Evolutionary conservation across 2,797 vertebrate genomes (phyloP), one percentile per base, ranked within the genome.

Genomic region (Chromis chromis): DNA sequence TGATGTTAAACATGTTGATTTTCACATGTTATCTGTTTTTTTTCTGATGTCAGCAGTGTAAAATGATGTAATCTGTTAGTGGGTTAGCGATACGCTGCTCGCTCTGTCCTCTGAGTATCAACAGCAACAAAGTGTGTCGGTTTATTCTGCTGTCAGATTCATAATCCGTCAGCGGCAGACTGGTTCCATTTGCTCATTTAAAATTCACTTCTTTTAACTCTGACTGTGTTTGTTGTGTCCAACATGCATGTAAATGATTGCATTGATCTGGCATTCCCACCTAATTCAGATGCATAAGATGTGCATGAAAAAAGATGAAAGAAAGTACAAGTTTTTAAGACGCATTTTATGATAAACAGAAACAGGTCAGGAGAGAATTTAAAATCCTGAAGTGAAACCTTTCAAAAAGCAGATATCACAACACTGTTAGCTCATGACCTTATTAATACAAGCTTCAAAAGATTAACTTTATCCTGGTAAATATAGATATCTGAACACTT

Each of bases 211-310:
- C 65, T 69, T 75, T 65, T 33, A 28, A 19, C 65, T 73, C 65
- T 42, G 22, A 58, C 65, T 72, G 54, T 33, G 70, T 46, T 79
- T 65, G 77, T 78, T 70, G 79, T 88, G 81, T 88, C 80, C 77
- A 66, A 88, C 89, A 88, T 92, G 91, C 91, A 88, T 68, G 83
- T 85, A 76, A 77, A 85, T 78, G 76, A 80, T 88, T 88, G 87
- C 91, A 88, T 88, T 89, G 85, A 86, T 91, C 80, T 79, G 87
- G 82, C 90, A 86, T 90, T 90, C 81, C 82, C 73, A 80, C 78
- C 74, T 63, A 28, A 61, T 54, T 81, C 60, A 81, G 72, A 91
- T 88, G 90, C 87, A 90, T 83, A 87, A 84, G 81, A 78, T 83
- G 83, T 74, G 70, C 65, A 46, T 25, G 59, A 77, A 79, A 53